Percentiles rank a stretch among this genome's conserved stretches.
Evolutionary conservation across 1,140 invertebrate species (phyloP).

Genomic region (Camponotus vicinus): DNA sequence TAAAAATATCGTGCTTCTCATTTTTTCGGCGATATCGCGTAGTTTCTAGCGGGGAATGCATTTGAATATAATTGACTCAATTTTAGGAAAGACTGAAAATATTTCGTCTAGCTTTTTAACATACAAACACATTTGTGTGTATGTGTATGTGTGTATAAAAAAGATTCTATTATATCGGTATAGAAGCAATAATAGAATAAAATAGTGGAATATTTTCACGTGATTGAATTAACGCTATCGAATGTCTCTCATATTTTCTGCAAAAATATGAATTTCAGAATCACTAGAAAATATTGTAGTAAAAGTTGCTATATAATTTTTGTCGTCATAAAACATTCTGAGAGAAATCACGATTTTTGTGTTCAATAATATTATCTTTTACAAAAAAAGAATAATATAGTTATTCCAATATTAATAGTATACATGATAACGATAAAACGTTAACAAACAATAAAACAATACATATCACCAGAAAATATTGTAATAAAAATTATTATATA

Average conservation of each 20-base stretch:
- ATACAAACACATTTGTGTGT: not conserved
- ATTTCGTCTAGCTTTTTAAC: conserved; percentile 2
- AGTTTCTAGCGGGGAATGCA: not conserved
- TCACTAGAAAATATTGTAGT: not conserved
- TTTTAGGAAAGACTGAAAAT: conserved; percentile 20
- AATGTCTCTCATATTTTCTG: not conserved
- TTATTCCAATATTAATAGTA: too few species aligned
- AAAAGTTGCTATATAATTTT: too few species aligned
- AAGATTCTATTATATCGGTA: conserved; percentile 10
- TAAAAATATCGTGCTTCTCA: not conserved
- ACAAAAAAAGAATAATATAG: too few species aligned
- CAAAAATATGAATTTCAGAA: not conserved
- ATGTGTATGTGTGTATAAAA: not conserved
- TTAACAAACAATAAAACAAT: too few species aligned
- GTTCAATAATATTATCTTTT: too few species aligned
- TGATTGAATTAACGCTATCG: not conserved
- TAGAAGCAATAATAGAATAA: not conserved
- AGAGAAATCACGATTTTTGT: too few species aligned
- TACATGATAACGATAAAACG: too few species aligned
- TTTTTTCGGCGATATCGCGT: not conserved
- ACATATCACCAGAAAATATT: too few species aligned
- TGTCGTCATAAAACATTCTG: too few species aligned
- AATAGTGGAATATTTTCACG: not conserved
- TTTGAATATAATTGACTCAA: conserved; percentile 10
- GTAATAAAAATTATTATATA: too few species aligned